A percentile compares a stretch with the other conserved stretches of the same genome.
Evolutionary conservation across 2,888 invertebrate species (phyloP).

Genomic region (Nomada fucata): DNA sequence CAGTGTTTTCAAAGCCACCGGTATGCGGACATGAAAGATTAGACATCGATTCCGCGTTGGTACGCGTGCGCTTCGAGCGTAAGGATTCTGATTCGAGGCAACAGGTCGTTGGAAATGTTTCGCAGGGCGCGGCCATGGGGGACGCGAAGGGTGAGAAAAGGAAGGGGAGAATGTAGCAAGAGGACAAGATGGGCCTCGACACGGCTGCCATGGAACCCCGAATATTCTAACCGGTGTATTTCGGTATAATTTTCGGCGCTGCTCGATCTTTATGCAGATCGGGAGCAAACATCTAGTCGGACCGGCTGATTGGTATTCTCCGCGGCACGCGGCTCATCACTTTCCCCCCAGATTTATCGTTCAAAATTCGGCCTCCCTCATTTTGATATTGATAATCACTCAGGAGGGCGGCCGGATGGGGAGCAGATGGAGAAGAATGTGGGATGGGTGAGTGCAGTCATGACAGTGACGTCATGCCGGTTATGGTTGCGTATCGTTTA

Average conservation of each 20-base stretch:
- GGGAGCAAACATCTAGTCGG: slow-evolving; percentile 79
- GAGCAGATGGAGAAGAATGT: slow-evolving; percentile 75
- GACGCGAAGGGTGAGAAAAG: slow-evolving; percentile 47
- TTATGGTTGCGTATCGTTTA: slow-evolving; percentile 75
- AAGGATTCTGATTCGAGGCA: slow-evolving; percentile 46
- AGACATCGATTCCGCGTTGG: slow-evolving; percentile 50
- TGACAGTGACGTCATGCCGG: slow-evolving; percentile 79
- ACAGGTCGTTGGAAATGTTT: slow-evolving; percentile 46
- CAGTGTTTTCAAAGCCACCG: slow-evolving; percentile 36
- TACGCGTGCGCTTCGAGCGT: slow-evolving; percentile 31
- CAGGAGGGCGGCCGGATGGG: slow-evolving; percentile 33
- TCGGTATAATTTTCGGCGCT: slow-evolving; percentile 76
- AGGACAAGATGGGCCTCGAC: slow-evolving; percentile 37
- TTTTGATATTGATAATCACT: slow-evolving; percentile 80
- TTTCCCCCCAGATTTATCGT: slow-evolving; percentile 78
- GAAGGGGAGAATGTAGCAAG: slow-evolving; percentile 3
- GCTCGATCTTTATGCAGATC: slow-evolving; percentile 81
- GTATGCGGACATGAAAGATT: slow-evolving; percentile 49
- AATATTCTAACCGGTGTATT: slow-evolving; percentile 66
- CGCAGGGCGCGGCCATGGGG: slow-evolving; percentile 40
- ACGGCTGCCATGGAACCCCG: slow-evolving; percentile 21
- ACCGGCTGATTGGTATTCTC: slow-evolving; percentile 80
- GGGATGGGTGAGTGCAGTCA: slow-evolving; percentile 79
- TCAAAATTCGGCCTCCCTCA: slow-evolving; percentile 76
- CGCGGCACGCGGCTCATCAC: slow-evolving; percentile 75